Base-by-base conservation (phyloP, 2,888 invertebrate genomes). In the Drosophila crucigera region DNA sequence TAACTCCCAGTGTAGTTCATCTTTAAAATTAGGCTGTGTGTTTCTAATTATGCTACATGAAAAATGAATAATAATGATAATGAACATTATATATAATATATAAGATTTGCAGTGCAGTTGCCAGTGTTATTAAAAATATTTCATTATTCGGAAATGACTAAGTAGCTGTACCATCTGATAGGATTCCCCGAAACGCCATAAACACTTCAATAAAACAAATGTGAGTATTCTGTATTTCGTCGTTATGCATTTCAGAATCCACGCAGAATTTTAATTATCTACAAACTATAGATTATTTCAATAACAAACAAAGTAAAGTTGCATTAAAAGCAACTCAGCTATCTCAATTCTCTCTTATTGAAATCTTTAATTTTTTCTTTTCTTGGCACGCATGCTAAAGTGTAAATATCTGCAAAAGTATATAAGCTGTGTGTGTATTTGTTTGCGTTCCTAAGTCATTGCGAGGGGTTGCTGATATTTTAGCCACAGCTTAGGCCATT, bases 401-500 rank as follows among this genome's bases (percentile, higher is more conserved):
- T 47, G 31, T 53, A 55, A 69, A 69, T 50, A 53, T 56, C 28
- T 16, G 41, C 41, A 49, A 30, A 41, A 37, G 31, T 35, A 37
- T 28, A 66, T 54, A 37, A 11, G 16, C 37, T 33, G 28, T 33
- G 35, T 28, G 43, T 52, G 30, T 56, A 53, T 61, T 35, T 75
- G 49, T 58, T 62, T 56, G 50, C 33, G 37, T 52, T 47, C 47
- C 61, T 52, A 41, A 75, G 68, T 66, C 68, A 71, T 41, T 54
- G 72, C 76, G 71, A 66, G 16, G 62, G 54, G 41, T 63, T 60
- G 56, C 53, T 55, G 39, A 60, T 68, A 75, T 71, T 58, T 71
- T 68, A 58, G 71, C 65, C 79, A 66, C 63, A 76, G 78, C 79
- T 79, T 67, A 66, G 64, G 59, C 50, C 43, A 56, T 50, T 28